phyloP scores from a whole-genome alignment of 2,113 vertebrate genomes.

The Deroptyus accipitrinus region DNA sequence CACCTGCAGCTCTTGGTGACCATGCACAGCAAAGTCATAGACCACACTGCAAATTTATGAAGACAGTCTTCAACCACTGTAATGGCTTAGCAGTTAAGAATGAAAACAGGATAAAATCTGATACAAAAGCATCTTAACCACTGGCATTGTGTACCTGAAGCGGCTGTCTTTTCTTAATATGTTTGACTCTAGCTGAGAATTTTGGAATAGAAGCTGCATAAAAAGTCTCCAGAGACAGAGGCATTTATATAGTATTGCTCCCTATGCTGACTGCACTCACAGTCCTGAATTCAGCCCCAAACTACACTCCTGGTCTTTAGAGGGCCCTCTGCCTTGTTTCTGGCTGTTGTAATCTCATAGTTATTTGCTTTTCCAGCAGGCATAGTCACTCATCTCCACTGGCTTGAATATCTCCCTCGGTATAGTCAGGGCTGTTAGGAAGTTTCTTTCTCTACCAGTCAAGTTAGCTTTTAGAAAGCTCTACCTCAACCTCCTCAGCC shows the following conservation, averaged over 20 bases:
- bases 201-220: not conserved
- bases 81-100: not conserved
- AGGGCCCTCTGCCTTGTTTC: not conserved
- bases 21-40: not conserved
- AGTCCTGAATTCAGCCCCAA: not conserved
- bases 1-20: accelerated
- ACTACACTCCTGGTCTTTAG: not conserved
- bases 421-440: not conserved
- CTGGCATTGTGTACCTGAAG: not conserved
- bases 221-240: not conserved
- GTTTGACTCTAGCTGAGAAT: not conserved
- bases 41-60: not conserved
- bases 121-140: not conserved
- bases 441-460: not conserved
- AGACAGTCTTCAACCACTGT: not conserved
- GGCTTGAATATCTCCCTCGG: not conserved
- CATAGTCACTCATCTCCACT: accelerated
- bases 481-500: not conserved
- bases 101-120: not conserved
- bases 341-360: not conserved
- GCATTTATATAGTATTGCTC: not conserved
- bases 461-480: not conserved
- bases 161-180: not conserved
- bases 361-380: not conserved
- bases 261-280: not conserved